phyloP scores from a whole-genome alignment of 2,888 invertebrate genomes.

The Willowsia nigromaculata region DNA sequence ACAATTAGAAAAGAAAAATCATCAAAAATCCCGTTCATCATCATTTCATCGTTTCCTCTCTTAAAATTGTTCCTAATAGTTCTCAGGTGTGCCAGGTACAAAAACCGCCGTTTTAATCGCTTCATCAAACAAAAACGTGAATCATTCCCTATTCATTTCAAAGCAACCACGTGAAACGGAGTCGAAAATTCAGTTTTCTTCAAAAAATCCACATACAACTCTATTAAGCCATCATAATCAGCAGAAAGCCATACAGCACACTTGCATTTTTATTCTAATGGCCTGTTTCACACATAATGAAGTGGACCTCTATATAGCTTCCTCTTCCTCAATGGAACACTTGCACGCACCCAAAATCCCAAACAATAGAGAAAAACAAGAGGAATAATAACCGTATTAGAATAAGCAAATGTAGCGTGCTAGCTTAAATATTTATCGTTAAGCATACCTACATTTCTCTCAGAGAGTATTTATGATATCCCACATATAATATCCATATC shows the following conservation, averaged over 20 bases:
- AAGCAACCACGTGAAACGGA: slow-evolving; percentile 45
- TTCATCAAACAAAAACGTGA: not conserved
- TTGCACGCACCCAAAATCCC: slow-evolving; percentile 54
- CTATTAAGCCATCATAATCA: slow-evolving; percentile 33
- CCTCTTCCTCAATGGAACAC: slow-evolving; percentile 41
- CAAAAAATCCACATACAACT: too few relatives aligned
- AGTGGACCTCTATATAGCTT: slow-evolving; percentile 59
- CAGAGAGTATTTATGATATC: not conserved
- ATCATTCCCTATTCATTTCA: not conserved
- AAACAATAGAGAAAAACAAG: not conserved
- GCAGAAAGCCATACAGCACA: not conserved
- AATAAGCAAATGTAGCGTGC: slow-evolving; percentile 46
- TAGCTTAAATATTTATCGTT: too few relatives aligned
- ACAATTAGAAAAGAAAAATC: not conserved
- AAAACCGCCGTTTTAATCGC: not conserved
- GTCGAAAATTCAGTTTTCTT: slow-evolving; percentile 25
- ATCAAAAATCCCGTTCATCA: not conserved
- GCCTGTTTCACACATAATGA: slow-evolving; percentile 23
- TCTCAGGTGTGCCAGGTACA: slow-evolving; percentile 68
- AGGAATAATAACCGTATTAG: slow-evolving; percentile 30
- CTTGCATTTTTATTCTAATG: slow-evolving; percentile 44
- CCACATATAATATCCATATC: not conserved
- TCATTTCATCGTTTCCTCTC: not conserved
- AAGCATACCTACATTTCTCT: too few relatives aligned
- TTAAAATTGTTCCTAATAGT: slow-evolving; percentile 12